Evolutionary conservation across 2,113 vertebrate genomes (phyloP).

Genomic region (Trichechus manatus): DNA sequence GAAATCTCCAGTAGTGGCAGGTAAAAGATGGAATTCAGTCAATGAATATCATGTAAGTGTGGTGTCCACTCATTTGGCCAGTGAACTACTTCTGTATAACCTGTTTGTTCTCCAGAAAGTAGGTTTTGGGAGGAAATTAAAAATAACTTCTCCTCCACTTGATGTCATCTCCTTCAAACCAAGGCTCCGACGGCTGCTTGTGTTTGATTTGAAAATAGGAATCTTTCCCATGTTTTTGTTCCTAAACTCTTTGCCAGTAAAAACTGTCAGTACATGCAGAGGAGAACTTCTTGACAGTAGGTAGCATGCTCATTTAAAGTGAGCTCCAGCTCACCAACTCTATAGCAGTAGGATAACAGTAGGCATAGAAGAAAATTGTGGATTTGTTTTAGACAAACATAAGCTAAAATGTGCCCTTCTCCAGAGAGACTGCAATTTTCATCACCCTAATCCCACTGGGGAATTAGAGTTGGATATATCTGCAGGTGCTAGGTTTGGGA

Average conservation of each 20-base stretch:
- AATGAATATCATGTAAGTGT: neutral
- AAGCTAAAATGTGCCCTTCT: neutral
- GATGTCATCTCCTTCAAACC: neutral
- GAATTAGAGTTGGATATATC: conserved; percentile 29
- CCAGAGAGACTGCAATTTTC: neutral
- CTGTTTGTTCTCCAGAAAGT: neutral
- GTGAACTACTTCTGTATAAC: neutral
- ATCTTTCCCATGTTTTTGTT: neutral
- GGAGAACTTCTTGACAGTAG: neutral
- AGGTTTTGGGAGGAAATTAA: neutral
- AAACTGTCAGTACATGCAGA: neutral
- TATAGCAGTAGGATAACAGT: neutral
- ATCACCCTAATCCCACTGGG: neutral
- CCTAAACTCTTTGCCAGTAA: neutral
- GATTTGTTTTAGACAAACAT: neutral
- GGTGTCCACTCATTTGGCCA: neutral
- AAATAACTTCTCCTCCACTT: neutral
- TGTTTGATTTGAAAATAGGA: neutral
- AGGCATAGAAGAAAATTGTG: neutral
- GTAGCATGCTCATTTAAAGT: neutral
- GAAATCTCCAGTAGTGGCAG: conserved; percentile 98
- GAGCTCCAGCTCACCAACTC: neutral
- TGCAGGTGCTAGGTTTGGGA: neutral
- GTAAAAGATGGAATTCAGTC: conserved; percentile 85
- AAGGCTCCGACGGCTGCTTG: neutral